Evolutionary conservation across 2,888 invertebrate genomes (phyloP).

Genomic region (Acleris literana): DNA sequence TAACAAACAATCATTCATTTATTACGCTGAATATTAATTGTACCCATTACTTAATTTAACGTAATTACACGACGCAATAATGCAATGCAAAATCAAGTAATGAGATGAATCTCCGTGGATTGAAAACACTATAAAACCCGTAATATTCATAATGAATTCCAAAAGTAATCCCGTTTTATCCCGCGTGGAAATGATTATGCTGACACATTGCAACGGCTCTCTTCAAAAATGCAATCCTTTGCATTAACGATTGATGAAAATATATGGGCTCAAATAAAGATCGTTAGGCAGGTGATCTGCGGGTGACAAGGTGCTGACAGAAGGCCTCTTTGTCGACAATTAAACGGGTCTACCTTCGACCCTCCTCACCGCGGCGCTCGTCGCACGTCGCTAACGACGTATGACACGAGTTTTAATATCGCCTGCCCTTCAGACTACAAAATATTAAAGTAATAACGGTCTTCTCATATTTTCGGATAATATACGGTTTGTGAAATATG

Average conservation of each 20-base stretch:
- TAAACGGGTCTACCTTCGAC: constrained; percentile 49
- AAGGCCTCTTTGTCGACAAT: constrained; percentile 52
- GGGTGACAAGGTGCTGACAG: constrained; percentile 67
- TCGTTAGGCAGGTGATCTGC: constrained; percentile 58
- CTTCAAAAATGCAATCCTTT: too few relatives aligned
- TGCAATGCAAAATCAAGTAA: too few relatives aligned
- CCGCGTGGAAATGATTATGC: too few relatives aligned
- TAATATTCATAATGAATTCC: too few relatives aligned
- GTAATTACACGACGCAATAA: too few relatives aligned
- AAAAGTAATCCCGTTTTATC: too few relatives aligned
- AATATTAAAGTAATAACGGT: constrained; percentile 38
- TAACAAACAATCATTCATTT: too few relatives aligned
- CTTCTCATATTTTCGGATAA: constrained; percentile 27
- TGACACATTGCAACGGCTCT: too few relatives aligned
- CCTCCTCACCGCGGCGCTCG: constrained; percentile 50
- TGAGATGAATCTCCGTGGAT: too few relatives aligned
- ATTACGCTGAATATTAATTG: too few relatives aligned
- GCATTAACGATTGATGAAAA: constrained; percentile 20
- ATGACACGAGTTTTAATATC: constrained; percentile 37
- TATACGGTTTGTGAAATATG: constrained; percentile 25
- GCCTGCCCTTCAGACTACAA: constrained; percentile 29
- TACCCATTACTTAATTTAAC: too few relatives aligned
- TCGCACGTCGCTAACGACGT: constrained; percentile 28
- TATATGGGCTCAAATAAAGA: constrained; percentile 43
- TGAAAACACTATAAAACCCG: too few relatives aligned